Base-by-base conservation (phyloP, 2,113 vertebrate genomes). In the Forbesichthys papilliferus region DNA sequence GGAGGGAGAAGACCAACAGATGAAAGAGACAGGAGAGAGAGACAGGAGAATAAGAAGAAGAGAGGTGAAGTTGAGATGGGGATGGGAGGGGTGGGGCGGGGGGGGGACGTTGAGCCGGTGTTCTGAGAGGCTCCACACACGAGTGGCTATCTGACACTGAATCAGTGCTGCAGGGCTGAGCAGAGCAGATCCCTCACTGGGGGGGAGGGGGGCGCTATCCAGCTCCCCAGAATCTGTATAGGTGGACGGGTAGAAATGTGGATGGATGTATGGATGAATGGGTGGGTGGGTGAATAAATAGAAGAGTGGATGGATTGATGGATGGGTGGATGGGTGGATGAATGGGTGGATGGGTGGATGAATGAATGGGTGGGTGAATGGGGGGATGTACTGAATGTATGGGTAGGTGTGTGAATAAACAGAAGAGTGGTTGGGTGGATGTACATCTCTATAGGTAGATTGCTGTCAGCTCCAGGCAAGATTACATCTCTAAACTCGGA, bases 101-200 rank as follows among this genome's bases (percentile, higher is more conserved):
- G 54, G 63, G 46, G 27, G 5, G 46, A 61, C 61, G 81, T 34
- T 61, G 75, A 83, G 61, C 55, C 60, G 11, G 65, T 48, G 74
- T 64, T 42, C 68, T 16, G 66, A 78, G 68, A 58, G 48, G 61
- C 74, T 86, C 73, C 64, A 87, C 82, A 81, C 75, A 82, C 75
- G 75, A 84, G 68, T 78, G 76, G 69, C 78, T 73, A 78, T 61
- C 74, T 85, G 86, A 85, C 84, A 4, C 61, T 73, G 64, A 56
- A 46, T 60, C 61, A 66, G 79, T 75, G 63, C 79, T 71, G 66
- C 66, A 68, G 82, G 74, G 69, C 64, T 69, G 33, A 14, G 47
- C 57, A 61, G 55, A 27, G 73, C 48, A 49, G 27, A 76, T 52
- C 61, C 47, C 64, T 54, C 73, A 72, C 72, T 9, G n/a, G n/a